These are phyloP conservation scores for Lycia hirtaria DNA, from an alignment of 2,888 invertebrate genomes.

Conservation along the genomic window DNA sequence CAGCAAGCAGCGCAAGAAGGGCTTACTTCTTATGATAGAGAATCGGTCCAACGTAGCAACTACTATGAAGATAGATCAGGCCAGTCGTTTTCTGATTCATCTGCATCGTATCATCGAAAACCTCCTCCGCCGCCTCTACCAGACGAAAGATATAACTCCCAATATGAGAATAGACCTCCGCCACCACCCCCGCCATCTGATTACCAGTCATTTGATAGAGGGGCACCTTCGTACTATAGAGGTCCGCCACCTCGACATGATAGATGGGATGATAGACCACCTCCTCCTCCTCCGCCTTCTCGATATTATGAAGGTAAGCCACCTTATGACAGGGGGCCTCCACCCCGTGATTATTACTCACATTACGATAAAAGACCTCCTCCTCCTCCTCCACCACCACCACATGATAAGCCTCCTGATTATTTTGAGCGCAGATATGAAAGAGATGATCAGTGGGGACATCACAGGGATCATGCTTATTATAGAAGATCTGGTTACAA, in stretches of 20 bases:
- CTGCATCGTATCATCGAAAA: background rate
- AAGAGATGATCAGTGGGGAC: constrained; percentile 10
- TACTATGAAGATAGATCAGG: background rate
- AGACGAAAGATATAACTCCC: constrained; percentile 1
- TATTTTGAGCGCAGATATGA: constrained; percentile 19
- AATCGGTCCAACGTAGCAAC: background rate
- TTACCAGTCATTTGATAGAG: constrained; percentile 3
- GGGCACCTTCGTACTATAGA: constrained; percentile 6
- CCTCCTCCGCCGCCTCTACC: background rate
- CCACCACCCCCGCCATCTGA: constrained; percentile 6
- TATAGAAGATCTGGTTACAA: background rate
- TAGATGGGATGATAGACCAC: constrained; percentile 20
- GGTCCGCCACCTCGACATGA: constrained; percentile 22
- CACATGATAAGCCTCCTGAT: constrained; percentile 23
- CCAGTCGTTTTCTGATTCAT: constrained; percentile 3
- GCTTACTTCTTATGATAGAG: background rate
- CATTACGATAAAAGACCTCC: constrained; percentile 24
- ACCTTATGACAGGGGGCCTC: constrained; percentile 32
- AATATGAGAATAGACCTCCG: constrained; percentile 5
- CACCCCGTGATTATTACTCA: constrained; percentile 27
- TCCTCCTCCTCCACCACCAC: constrained; percentile 18
- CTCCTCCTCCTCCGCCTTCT: constrained; percentile 30
- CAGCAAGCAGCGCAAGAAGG: background rate
- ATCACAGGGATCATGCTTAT: constrained; percentile 4
- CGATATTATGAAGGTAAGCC: constrained; percentile 21